Base-by-base conservation (phyloP, 2,888 invertebrate genomes). In the Apodemia duryi region DNA sequence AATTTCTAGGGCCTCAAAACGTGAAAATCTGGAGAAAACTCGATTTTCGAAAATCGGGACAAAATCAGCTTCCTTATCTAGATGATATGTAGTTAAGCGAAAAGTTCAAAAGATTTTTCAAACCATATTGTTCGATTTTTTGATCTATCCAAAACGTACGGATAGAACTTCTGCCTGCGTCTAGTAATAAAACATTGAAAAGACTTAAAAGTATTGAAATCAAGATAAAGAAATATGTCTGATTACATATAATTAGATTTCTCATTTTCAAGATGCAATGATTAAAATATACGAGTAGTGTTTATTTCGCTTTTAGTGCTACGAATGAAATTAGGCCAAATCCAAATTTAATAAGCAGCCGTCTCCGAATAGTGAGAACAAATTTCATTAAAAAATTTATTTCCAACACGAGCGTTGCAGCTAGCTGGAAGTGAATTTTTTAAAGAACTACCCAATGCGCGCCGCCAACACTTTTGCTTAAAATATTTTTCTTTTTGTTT, bases 281-380 rank as follows among this genome's bases (percentile, higher is more conserved):
- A 32, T 10, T 32, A 57, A 57, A 32, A 32, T 32, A 32, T 57
- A 57, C 32, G 57, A 32, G 11, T 57, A 57, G 28, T 32, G 57
- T 57, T 57, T 57, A 57, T 57, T 32, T 57, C 28, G 32, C 32
- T 52, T 29, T 10, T n/a, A 28, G 29, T 54, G 54, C 54, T 54
- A 54, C 29, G 54, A 61, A 32, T 38, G 21, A 61, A 61, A 61
- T 35, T 61, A 61, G 61, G 61, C 61, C 61, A 61, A 61, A 61
- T 61, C 38, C 61, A 61, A 61, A 61, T 61, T 61, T 61, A 61
- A 61, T 61, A 61, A 61, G 35, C 61, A n/a, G 61, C n/a, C 61
- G 61, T 32, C 61, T 54, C 54, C 10, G 29, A 6, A 7, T 28
- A 29, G 29, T n/a, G 54, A 54, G 54, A 54, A 29, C 4, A 29